phyloP scores from a whole-genome alignment of 2,888 invertebrate species.

The Hyalella azteca region DNA sequence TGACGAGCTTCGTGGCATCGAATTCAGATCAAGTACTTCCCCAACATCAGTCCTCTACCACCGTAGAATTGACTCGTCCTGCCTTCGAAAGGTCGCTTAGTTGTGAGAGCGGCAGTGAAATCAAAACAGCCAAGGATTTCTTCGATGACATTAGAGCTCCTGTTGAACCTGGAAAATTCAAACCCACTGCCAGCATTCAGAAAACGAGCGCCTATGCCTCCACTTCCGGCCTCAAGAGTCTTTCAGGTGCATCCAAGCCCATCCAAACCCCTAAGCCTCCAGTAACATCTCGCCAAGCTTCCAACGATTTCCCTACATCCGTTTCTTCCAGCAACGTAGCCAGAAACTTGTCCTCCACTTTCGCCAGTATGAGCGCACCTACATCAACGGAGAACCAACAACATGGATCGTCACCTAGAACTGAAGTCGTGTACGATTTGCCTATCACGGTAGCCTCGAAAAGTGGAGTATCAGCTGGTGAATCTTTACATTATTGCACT shows the following conservation, averaged over 20 bases:
- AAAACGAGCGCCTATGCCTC: slow-evolving; percentile 52
- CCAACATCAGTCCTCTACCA: neutral
- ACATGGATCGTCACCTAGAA: neutral
- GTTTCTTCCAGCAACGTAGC: slow-evolving; percentile 41
- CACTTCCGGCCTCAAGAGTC: slow-evolving; percentile 49
- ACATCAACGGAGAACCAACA: neutral
- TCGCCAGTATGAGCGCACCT: neutral
- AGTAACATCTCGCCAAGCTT: neutral
- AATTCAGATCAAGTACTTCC: neutral
- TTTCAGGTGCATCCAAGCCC: slow-evolving; percentile 42
- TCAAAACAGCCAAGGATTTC: slow-evolving; percentile 44
- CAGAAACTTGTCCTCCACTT: neutral
- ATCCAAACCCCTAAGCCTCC: slow-evolving; percentile 59
- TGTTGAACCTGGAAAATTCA: neutral
- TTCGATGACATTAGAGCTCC: slow-evolving; percentile 47
- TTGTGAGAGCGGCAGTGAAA: neutral
- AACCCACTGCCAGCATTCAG: slow-evolving; percentile 52
- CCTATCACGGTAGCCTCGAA: neutral
- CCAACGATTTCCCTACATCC: neutral
- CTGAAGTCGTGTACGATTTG: neutral
- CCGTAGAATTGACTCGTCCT: neutral
- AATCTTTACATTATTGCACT: neutral
- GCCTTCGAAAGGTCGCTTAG: neutral
- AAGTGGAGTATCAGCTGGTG: neutral
- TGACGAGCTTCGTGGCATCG: slow-evolving; percentile 53